Evolutionary conservation across 2,113 vertebrate species (phyloP).

Genomic region (Scortum barcoo): DNA sequence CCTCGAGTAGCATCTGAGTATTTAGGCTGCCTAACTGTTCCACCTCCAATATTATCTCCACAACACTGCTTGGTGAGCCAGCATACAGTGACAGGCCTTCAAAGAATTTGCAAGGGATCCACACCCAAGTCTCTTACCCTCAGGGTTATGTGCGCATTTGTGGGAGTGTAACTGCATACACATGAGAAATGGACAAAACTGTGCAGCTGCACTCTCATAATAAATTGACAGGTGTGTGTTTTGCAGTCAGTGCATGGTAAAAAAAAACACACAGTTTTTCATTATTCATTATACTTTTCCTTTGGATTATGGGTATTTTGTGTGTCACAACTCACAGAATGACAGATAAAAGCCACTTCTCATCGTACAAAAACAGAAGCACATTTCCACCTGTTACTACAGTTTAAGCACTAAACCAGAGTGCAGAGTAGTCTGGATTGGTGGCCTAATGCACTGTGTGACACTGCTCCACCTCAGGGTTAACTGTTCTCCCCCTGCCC

Average conservation of each 20-base stretch:
- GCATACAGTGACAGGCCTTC: conserved; percentile 23
- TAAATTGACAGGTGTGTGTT: conserved; percentile 3
- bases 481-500: conserved; percentile 45
- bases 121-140: conserved; percentile 52
- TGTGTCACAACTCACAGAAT: conserved; percentile 1
- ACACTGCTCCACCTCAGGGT: conserved; percentile 52
- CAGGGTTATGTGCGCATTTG: conserved; percentile 7
- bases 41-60: conserved; percentile 19
- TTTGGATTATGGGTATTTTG: conserved; percentile 21
- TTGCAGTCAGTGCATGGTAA: not conserved
- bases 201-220: not conserved
- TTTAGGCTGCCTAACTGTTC: conserved; percentile 8
- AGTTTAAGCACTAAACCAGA: conserved; percentile 21
- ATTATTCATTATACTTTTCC: not conserved
- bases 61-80: conserved; percentile 26
- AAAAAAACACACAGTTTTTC: conserved; percentile 8
- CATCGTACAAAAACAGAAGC: not conserved
- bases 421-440: conserved; percentile 17
- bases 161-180: conserved; percentile 22
- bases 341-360: not conserved
- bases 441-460: conserved; percentile 52
- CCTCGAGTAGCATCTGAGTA: conserved; percentile 12
- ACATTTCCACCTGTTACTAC: conserved; percentile 4
- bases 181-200: conserved; percentile 2
- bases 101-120: conserved; percentile 61